Base-by-base conservation (phyloP, 2,888 invertebrate genomes). In the Polymixis flavicincta region DNA sequence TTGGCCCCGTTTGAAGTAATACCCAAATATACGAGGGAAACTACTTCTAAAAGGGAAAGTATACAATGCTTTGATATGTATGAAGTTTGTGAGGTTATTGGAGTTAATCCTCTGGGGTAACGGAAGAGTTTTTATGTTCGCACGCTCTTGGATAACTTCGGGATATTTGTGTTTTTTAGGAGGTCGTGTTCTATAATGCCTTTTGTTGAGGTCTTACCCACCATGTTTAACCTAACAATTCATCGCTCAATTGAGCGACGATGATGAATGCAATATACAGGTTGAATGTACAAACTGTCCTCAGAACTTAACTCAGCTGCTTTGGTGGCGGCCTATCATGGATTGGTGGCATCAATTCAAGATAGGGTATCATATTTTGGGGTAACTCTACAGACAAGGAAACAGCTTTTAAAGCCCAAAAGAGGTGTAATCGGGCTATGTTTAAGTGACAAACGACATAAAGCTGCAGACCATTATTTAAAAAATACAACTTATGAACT, bases 11-110 rank as follows among this genome's bases (percentile, higher is more conserved):
- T 81, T 80, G 84, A 80, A 66, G 61, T 69, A 48, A 67, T 74
- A 64, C 59, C 28, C 50, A 80, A 80, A 84, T 71, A 64, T 52
- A 63, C 42, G 42, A 69, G 55, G 8, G 22, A 17, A 68, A 72
- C 68, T 73, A 74, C 37, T 66, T 28, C 22, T 63, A 57, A 65
- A 68, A 45, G 19, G 42, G 13, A 71, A 78, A 54, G 45, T 42
- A 48, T 42, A 60, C 67, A 76, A 74, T 48, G 59, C 78, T 83
- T 85, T 85, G 85, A 82, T 82, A 82, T 83, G 83, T 70, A 74
- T 78, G 66, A 74, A 74, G 70, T 85, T 66, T 69, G 59, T 81
- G 42, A 69, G 59, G 72, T 71, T 85, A 71, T 76, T 64, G 52
- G 17, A 74, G 70, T 73, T 72, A 73, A 81, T 67, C 61, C 82